These are phyloP conservation scores for Varroa destructor DNA, from an alignment of 1,140 invertebrate genomes.

Conservation along the genomic window DNA sequence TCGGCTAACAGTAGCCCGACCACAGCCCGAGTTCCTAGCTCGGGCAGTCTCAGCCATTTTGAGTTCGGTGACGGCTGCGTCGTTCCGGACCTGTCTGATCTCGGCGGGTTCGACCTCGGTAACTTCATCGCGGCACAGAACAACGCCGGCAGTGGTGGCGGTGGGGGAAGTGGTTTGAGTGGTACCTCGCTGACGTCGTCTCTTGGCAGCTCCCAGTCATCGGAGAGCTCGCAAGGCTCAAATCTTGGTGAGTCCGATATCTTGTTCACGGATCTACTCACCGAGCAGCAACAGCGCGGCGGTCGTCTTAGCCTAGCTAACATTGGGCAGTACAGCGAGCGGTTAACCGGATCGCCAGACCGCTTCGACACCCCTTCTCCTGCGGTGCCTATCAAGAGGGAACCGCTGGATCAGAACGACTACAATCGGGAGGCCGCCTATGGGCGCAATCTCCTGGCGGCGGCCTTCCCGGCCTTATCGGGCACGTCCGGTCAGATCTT, in stretches of 20 bases:
- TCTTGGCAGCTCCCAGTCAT: constrained; percentile 27
- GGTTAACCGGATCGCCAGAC: constrained; percentile 20
- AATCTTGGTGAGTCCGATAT: constrained; percentile 25
- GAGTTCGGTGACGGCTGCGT: constrained; percentile 26
- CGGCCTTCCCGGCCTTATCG: constrained; percentile 26
- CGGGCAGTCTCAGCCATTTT: constrained; percentile 23
- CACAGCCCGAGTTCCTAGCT: constrained; percentile 24
- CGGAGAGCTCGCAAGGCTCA: constrained; percentile 25
- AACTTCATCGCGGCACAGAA: constrained; percentile 25
- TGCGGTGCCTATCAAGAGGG: constrained; percentile 21
- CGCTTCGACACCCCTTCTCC: constrained; percentile 27
- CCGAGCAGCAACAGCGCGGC: constrained; percentile 21
- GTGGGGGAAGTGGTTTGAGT: background rate
- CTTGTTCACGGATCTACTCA: constrained; percentile 22
- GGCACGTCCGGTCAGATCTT: constrained; percentile 21
- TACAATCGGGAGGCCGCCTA: constrained; percentile 27
- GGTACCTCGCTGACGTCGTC: constrained; percentile 21
- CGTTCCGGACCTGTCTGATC: constrained; percentile 25
- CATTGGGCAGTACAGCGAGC: constrained; percentile 2
- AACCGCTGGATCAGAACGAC: constrained; percentile 28
- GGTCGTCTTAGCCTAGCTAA: constrained; percentile 8
- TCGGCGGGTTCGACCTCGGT: constrained; percentile 20
- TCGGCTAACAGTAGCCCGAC: constrained; percentile 22
- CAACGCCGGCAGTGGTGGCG: background rate
- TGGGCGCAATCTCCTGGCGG: constrained; percentile 25